Percentiles rank a stretch among this genome's conserved stretches.
phyloP scores from a whole-genome alignment of 2,797 vertebrate genomes.

The Channallabes apus region DNA sequence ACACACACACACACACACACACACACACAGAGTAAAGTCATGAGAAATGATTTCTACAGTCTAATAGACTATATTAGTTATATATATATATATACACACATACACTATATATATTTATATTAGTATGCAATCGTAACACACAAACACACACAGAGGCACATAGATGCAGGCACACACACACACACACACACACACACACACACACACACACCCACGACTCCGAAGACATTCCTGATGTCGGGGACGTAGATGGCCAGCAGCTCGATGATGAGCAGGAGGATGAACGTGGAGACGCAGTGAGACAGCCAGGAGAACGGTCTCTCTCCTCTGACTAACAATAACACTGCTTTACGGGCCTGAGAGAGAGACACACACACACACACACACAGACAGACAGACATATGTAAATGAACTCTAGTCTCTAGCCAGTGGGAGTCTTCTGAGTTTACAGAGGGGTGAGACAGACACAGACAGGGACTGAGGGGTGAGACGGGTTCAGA shows the following conservation, averaged over 20 bases:
- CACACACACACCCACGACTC: slow-evolving; percentile 74
- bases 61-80: neutral
- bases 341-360: slow-evolving; percentile 88
- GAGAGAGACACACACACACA: too few relatives aligned
- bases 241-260: slow-evolving; percentile 88
- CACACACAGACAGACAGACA: neutral
- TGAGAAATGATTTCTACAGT: neutral
- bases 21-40: neutral
- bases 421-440: neutral
- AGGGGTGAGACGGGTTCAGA: neutral
- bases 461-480: too few relatives aligned
- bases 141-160: neutral
- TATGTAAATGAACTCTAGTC: neutral
- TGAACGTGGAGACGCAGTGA: slow-evolving; percentile 78
- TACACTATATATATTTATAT: too few relatives aligned
- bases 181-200: neutral
- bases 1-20: slow-evolving; percentile 16
- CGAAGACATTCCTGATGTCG: slow-evolving; percentile 90
- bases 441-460: too few relatives aligned
- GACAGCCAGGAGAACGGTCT: slow-evolving; percentile 79
- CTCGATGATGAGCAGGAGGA: slow-evolving; percentile 79
- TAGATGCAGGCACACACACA: slow-evolving; percentile 62
- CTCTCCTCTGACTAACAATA: slow-evolving; percentile 77
- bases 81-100: too few relatives aligned
- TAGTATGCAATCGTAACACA: neutral